These are phyloP conservation scores for Diadegma fenestrale DNA, from an alignment of 2,888 invertebrate genomes.

Conservation along the genomic window DNA sequence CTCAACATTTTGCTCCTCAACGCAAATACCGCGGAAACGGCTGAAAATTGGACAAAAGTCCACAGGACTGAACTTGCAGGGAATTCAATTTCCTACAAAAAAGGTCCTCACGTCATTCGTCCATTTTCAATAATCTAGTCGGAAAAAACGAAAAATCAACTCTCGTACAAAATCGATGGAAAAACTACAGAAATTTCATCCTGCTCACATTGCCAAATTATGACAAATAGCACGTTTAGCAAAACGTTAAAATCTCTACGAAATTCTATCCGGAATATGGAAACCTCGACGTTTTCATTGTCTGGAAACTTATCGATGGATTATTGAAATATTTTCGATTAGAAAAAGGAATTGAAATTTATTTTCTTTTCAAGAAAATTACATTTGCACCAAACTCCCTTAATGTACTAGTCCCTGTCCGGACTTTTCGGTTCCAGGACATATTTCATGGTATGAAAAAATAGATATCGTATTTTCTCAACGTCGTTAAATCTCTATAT, in stretches of 20 bases:
- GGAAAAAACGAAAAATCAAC: too few relatives aligned
- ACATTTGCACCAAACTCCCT: neutral
- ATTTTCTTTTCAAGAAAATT: neutral
- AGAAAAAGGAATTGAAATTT: neutral
- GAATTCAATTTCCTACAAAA: neutral
- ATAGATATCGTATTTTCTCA: neutral
- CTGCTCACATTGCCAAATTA: too few relatives aligned
- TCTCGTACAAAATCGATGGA: too few relatives aligned
- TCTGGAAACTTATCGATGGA: neutral
- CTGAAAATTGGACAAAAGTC: neutral
- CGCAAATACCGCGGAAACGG: neutral
- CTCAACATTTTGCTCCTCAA: too few relatives aligned
- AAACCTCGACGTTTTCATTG: neutral
- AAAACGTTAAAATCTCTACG: neutral
- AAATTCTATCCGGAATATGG: neutral
- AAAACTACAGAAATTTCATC: too few relatives aligned
- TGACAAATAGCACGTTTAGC: too few relatives aligned
- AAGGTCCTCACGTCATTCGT: neutral
- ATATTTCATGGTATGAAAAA: neutral
- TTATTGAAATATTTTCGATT: neutral
- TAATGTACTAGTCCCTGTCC: neutral
- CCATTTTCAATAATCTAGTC: neutral
- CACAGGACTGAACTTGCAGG: neutral
- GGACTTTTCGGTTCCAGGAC: neutral
- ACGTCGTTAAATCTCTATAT: slow-evolving; percentile 2